Evolutionary conservation across 2,113 vertebrate species (phyloP).

Genomic region (Hippocampus zosterae): DNA sequence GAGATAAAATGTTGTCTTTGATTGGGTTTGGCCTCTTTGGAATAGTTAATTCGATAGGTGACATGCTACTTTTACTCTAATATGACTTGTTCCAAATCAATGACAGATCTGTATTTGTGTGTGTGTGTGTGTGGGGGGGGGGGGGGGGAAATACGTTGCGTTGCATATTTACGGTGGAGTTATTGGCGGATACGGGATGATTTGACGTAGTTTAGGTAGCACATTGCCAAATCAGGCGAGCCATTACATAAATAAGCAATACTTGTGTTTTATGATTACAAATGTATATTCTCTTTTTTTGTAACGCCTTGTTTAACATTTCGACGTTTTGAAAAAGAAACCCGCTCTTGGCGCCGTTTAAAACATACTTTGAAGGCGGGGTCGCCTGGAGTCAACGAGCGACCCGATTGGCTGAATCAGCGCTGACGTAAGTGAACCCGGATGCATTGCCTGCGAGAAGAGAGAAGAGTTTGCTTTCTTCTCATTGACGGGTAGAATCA

Average conservation of each 20-base stretch:
- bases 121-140: too few relatives aligned
- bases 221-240: neutral
- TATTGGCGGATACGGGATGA: neutral
- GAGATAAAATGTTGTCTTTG: too few relatives aligned
- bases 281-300: neutral
- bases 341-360: neutral
- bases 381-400: neutral
- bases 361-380: conserved; percentile 19
- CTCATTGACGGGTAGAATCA: conserved; percentile 45
- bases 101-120: too few relatives aligned
- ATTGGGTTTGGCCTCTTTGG: too few relatives aligned
- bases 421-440: conserved; percentile 49
- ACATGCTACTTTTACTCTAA: too few relatives aligned
- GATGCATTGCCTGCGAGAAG: conserved; percentile 43
- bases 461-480: conserved; percentile 58
- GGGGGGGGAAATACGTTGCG: neutral
- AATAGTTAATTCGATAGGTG: too few relatives aligned
- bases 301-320: neutral
- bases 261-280: neutral
- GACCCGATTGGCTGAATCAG: conserved; percentile 38
- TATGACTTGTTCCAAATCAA: too few relatives aligned
- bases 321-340: neutral
- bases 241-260: neutral
- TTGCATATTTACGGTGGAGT: too few relatives aligned
- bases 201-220: neutral